phyloP scores from a whole-genome alignment of 2,797 vertebrate species.

The Avahi laniger region DNA sequence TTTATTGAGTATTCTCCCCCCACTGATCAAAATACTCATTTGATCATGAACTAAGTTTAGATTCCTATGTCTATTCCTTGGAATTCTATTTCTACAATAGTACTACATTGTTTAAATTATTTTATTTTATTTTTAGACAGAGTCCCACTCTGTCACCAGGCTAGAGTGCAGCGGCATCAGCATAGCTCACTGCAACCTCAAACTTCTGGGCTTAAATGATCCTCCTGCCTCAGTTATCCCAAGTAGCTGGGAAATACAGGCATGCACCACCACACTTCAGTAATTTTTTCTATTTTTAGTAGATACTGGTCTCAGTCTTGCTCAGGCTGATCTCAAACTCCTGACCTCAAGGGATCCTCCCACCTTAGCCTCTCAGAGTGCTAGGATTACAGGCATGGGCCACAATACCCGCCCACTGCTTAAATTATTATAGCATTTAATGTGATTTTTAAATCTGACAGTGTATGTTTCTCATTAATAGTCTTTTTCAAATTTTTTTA shows the following conservation, averaged over 20 bases:
- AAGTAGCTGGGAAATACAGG: background rate
- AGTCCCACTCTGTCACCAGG: background rate
- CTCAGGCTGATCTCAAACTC: background rate
- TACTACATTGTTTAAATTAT: background rate
- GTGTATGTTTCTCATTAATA: background rate
- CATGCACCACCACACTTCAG: background rate
- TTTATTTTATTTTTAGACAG: background rate
- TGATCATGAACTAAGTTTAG: background rate
- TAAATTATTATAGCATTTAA: background rate
- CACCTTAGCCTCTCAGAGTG: background rate
- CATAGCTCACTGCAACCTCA: background rate
- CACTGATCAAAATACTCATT: background rate
- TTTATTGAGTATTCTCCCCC: background rate
- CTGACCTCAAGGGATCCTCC: background rate
- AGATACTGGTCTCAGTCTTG: background rate
- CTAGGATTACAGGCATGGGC: background rate
- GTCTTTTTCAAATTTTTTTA: background rate
- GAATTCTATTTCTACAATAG: background rate
- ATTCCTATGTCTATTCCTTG: background rate
- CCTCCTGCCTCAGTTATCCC: background rate
- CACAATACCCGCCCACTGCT: background rate
- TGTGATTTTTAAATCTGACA: background rate
- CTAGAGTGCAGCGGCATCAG: background rate
- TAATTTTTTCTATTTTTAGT: background rate
- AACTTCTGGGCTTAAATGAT: background rate